Conservation (phyloP, 1,140 invertebrate species). For the Bombus waltoni region DNA sequence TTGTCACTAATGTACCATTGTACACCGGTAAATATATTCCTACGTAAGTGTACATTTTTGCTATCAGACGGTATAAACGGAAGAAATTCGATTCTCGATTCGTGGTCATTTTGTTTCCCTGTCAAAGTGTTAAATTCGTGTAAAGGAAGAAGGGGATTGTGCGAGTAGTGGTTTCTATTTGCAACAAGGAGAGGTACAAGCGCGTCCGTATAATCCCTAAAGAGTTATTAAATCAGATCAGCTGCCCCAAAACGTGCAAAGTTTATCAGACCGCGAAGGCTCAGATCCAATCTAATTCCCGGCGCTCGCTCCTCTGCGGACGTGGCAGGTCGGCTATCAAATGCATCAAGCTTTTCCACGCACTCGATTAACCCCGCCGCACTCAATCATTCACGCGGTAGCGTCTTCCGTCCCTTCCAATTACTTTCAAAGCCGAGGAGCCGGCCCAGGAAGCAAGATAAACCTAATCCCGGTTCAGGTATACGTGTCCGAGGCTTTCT, state of each 20-base stretch:
- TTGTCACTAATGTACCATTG: no score
- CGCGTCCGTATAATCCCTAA: background rate
- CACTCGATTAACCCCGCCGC: constrained; percentile 41
- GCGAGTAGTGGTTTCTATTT: background rate
- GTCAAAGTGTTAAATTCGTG: background rate
- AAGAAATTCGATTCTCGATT: no score
- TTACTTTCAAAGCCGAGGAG: constrained; percentile 41
- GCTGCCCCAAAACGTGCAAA: constrained; percentile 1
- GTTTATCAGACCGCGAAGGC: constrained; percentile 28
- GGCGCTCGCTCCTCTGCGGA: background rate
- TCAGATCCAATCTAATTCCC: constrained; percentile 9
- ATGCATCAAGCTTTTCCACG: constrained; percentile 38
- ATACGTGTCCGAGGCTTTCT: constrained; percentile 7
- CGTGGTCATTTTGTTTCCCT: no score
- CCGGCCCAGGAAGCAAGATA: constrained; percentile 25
- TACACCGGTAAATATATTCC: no score
- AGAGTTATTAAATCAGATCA: constrained; percentile 23
- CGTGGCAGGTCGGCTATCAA: constrained; percentile 15
- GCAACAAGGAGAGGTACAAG: background rate
- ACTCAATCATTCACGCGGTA: constrained; percentile 33
- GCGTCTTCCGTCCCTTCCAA: constrained; percentile 46
- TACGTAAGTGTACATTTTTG: no score
- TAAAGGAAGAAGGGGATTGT: background rate
- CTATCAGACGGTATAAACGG: no score
- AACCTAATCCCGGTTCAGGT: constrained; percentile 47